phyloP scores from a whole-genome alignment of 2,797 vertebrate genomes.

The Mormyrops attenuatus region DNA sequence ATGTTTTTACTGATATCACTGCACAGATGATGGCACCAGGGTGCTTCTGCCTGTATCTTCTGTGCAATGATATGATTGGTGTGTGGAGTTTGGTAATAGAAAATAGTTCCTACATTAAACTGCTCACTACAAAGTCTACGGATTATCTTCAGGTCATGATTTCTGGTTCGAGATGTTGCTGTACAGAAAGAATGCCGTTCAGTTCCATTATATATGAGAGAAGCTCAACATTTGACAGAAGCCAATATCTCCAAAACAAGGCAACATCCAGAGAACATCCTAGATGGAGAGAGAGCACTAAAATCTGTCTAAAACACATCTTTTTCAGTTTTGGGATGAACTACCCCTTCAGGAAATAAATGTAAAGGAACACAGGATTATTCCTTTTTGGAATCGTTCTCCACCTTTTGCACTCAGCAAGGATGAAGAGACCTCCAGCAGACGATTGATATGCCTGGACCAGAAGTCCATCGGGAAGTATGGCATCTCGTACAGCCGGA shows the following conservation, averaged over 20 bases:
- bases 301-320: background rate
- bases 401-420: constrained; percentile 83
- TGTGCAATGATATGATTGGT: background rate
- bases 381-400: background rate
- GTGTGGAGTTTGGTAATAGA: background rate
- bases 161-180: background rate
- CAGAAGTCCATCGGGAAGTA: constrained; percentile 98
- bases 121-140: background rate
- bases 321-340: background rate
- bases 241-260: background rate
- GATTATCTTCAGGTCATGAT: background rate
- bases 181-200: background rate
- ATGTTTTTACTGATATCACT: background rate
- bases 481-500: constrained; percentile 92
- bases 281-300: background rate
- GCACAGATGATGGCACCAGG: background rate
- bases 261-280: background rate
- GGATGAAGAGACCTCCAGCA: constrained; percentile 84
- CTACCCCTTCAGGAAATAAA: background rate
- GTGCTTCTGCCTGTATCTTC: background rate
- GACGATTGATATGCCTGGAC: constrained; percentile 84
- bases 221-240: background rate
- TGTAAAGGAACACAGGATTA: background rate
- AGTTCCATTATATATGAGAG: background rate
- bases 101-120: background rate